Conservation (phyloP, 2,797 vertebrate species). For the Pseudopleuronectes americanus region DNA sequence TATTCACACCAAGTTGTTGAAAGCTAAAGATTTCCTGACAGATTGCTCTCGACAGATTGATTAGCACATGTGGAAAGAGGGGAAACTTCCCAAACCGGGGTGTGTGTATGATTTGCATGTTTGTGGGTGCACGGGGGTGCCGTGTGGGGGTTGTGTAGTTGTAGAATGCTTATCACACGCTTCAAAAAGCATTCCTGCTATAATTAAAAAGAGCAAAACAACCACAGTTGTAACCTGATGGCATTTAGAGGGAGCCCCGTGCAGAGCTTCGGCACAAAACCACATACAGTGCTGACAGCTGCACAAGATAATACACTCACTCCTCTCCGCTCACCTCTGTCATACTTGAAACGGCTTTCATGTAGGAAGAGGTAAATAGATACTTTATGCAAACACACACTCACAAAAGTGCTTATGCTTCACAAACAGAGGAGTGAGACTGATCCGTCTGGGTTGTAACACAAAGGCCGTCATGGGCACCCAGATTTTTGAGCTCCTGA, state of each 20-base stretch:
- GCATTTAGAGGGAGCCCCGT: slow-evolving; percentile 64
- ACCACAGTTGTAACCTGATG: slow-evolving; percentile 73
- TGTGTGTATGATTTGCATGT: slow-evolving; percentile 46
- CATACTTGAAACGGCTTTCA: slow-evolving; percentile 57
- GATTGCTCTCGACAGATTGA: slow-evolving; percentile 87
- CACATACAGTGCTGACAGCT: slow-evolving; percentile 72
- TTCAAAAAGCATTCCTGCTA: slow-evolving; percentile 73
- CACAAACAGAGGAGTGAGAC: slow-evolving; percentile 21
- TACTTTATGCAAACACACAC: slow-evolving; percentile 38
- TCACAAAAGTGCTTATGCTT: slow-evolving; percentile 39
- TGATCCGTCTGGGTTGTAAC: slow-evolving; percentile 16
- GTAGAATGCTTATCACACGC: slow-evolving; percentile 73
- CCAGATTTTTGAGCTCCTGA: slow-evolving; percentile 14
- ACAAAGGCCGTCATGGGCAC: not conserved
- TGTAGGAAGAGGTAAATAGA: slow-evolving; percentile 55
- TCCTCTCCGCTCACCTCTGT: slow-evolving; percentile 66
- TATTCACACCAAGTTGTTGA: slow-evolving; percentile 79
- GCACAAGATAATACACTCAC: slow-evolving; percentile 71
- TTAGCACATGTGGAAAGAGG: slow-evolving; percentile 81
- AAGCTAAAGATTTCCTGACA: slow-evolving; percentile 88
- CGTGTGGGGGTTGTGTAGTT: slow-evolving; percentile 36
- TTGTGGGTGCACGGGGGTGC: slow-evolving; percentile 11
- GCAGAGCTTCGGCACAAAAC: slow-evolving; percentile 60
- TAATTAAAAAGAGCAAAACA: slow-evolving; percentile 68
- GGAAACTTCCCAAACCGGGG: slow-evolving; percentile 69